Conservation (phyloP, 2,888 invertebrate genomes). For the Zelleria hepariella region DNA sequence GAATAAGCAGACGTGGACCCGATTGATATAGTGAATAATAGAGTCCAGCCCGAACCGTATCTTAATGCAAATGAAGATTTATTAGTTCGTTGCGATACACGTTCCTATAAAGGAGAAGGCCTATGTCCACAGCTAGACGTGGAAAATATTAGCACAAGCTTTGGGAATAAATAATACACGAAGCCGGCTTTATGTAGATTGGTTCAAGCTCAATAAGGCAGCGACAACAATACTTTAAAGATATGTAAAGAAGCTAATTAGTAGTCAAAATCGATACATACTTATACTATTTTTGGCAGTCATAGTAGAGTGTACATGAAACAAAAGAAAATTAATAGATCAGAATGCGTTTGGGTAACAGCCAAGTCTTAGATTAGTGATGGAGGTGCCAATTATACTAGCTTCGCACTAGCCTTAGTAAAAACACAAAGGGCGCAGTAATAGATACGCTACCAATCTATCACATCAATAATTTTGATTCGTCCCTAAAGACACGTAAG, state of each 20-base stretch:
- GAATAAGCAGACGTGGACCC: background rate
- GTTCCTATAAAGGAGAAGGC: constrained; percentile 19
- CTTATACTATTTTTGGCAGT: constrained; percentile 61
- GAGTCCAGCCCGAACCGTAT: constrained; percentile 19
- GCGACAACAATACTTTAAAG: constrained; percentile 4
- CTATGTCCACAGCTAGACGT: background rate
- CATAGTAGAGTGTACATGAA: constrained; percentile 62
- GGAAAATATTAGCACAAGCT: background rate
- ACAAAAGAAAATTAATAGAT: constrained; percentile 35
- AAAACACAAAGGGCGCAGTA: too few relatives aligned
- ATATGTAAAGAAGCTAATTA: constrained; percentile 18
- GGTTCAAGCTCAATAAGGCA: background rate
- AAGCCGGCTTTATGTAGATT: background rate
- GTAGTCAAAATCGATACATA: constrained; percentile 36
- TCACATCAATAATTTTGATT: background rate
- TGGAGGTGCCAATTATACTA: background rate
- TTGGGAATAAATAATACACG: background rate
- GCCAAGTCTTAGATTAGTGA: background rate
- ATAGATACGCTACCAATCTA: too few relatives aligned
- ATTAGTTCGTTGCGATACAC: constrained; percentile 25
- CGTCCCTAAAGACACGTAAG: background rate
- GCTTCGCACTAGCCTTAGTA: too few relatives aligned
- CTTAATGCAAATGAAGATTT: constrained; percentile 26
- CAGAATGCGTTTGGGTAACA: background rate
- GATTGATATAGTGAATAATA: constrained; percentile 21